Base-by-base conservation (phyloP, 1,140 invertebrate species). In the Heliconius hewitsoni region DNA sequence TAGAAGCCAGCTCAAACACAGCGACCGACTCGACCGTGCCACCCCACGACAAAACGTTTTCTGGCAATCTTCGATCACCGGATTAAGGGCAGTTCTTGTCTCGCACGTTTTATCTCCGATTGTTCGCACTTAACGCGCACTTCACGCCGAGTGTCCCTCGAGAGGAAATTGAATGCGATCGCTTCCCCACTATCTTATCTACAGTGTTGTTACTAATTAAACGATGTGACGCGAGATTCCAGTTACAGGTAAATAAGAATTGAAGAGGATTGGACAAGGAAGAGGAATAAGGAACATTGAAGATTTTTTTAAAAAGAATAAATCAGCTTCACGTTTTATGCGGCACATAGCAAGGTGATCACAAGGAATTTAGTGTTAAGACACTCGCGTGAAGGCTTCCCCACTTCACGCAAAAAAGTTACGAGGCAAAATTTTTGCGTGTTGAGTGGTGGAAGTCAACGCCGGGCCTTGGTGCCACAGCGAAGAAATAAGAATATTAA, bases 91-190 rank as follows among this genome's bases (percentile, higher is more conserved):
- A 91, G 90, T 91, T 89, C 90, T 86, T 90, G 90, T 92, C 88
- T 94, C 90, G 91, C 90, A 93, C 91, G 91, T 93, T 93, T 94
- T 94, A 94, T 94, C 93, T 94, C 86, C 93, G 91, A 93, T 94
- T 94, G 93, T 93, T 87, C 90, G 88, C 93, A 93, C 92, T 94
- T 92, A 93, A 93, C 91, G 91, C 90, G 82, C 89, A 94, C 93
- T 94, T 94, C 91, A 92, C 91, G 91, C 90, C 88, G 89, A 93
- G 90, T 90, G 89, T 90, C 93, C 91, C 90, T 93, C 92, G 84
- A 92, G 91, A 94, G 93, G 90, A 94, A 94, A 94, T 94, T 94
- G 93, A 94, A 94, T 93, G 90, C 91, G 92, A 94, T 93, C 92
- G 89, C 90, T 93, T 92, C 90, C 90, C 89, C 83, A 86, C 87